Percentiles rank a stretch among this genome's conserved stretches.
Conservation (phyloP, 2,888 invertebrate genomes). For the Chaitophorus viminalis region DNA sequence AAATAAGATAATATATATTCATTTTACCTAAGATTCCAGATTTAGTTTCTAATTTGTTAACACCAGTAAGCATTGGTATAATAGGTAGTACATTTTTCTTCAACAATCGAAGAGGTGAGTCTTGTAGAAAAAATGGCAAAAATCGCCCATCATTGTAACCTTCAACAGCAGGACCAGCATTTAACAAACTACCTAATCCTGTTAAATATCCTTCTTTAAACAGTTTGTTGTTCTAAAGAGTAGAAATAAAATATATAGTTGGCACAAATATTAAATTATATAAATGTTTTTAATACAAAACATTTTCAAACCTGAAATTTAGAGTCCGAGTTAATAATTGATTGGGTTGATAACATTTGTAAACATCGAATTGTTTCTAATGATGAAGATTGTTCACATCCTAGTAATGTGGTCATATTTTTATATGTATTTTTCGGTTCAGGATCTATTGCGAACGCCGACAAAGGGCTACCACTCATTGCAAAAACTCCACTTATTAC, state of each 20-base stretch:
- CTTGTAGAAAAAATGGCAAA: conserved; percentile 75
- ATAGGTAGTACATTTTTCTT: conserved; percentile 70
- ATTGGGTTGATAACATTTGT: conserved; percentile 69
- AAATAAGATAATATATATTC: neutral
- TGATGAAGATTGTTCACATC: conserved; percentile 72
- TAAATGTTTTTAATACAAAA: neutral
- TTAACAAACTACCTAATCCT: conserved; percentile 73
- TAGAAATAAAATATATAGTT: neutral
- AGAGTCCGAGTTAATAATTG: conserved; percentile 65
- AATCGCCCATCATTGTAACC: conserved; percentile 74
- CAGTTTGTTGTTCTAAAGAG: conserved; percentile 68
- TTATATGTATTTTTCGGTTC: conserved; percentile 74
- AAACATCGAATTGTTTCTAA: conserved; percentile 77
- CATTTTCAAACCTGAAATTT: conserved; percentile 35
- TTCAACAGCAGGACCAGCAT: conserved; percentile 77
- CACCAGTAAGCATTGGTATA: conserved; percentile 78
- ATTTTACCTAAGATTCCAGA: conserved; percentile 60
- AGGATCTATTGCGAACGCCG: conserved; percentile 76
- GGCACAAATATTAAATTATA: too few relatives aligned
- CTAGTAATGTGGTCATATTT: conserved; percentile 73
- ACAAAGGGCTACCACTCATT: conserved; percentile 80
- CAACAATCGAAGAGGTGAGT: conserved; percentile 73
- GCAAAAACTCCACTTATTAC: conserved; percentile 74
- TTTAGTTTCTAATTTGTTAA: conserved; percentile 77
- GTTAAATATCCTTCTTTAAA: conserved; percentile 73